These are phyloP conservation scores for Oxygymnocypris stewartii DNA, from an alignment of 2,113 vertebrate genomes.

Conservation along the genomic window DNA sequence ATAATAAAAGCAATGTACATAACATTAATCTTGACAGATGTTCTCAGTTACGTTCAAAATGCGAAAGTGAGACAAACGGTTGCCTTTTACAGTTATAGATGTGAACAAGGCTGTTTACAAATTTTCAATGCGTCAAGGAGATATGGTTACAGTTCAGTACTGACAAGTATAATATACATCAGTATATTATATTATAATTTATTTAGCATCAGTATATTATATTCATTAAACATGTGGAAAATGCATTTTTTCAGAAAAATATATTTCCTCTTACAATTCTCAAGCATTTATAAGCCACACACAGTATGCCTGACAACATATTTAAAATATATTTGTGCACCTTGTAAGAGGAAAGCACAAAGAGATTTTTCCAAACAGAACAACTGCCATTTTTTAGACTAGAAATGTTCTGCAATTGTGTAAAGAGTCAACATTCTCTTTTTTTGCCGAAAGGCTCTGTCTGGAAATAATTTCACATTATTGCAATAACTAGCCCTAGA, in stretches of 20 bases:
- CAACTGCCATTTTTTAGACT: slow-evolving; percentile 3
- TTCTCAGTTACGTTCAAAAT: not conserved
- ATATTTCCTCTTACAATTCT: not conserved
- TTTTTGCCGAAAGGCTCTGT: not conserved
- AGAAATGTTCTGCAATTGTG: slow-evolving; percentile 11
- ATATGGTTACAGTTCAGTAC: not conserved
- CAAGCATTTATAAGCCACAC: not conserved
- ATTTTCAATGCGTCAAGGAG: not conserved
- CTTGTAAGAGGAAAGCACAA: not conserved
- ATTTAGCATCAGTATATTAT: too few species aligned
- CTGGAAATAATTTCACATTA: slow-evolving; percentile 15
- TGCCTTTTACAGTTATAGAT: not conserved
- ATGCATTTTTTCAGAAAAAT: too few species aligned
- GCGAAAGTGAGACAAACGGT: not conserved
- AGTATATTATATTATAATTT: too few species aligned
- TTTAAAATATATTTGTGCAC: not conserved
- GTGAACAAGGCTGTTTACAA: not conserved
- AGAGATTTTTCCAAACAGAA: not conserved
- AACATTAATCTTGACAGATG: slow-evolving; percentile 12
- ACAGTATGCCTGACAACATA: not conserved
- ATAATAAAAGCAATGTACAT: not conserved
- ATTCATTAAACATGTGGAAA: too few species aligned
- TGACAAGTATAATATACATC: not conserved
- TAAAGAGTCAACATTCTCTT: not conserved
- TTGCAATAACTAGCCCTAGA: slow-evolving; percentile 8